Evolutionary conservation across 2,888 invertebrate genomes (phyloP).

Genomic region (Elegia similella): DNA sequence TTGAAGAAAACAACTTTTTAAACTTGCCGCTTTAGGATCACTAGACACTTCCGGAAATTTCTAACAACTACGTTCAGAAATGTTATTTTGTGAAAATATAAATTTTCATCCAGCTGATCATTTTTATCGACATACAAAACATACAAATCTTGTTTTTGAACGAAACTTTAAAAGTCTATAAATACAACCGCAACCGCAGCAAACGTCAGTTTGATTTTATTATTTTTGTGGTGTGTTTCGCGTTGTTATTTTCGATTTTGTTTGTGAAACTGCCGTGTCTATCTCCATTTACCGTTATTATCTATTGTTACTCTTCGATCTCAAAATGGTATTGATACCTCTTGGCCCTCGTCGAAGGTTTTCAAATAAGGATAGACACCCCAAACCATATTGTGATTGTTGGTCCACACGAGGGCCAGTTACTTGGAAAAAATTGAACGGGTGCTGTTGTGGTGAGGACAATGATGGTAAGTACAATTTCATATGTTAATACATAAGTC

Average conservation of each 20-base stretch:
- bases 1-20: constrained; percentile 1
- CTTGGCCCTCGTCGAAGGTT: constrained; percentile 18
- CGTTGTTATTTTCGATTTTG: neutral
- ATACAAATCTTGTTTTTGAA: constrained; percentile 15
- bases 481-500: neutral
- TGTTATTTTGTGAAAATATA: neutral
- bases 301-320: constrained; percentile 19
- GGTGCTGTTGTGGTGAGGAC: constrained; percentile 81
- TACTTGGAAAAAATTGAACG: constrained; percentile 46
- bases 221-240: neutral
- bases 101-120: neutral
- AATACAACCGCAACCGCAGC: neutral
- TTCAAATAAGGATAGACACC: constrained; percentile 28
- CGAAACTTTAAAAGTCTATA: neutral
- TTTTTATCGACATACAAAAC: too few relatives aligned
- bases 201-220: constrained; percentile 2
- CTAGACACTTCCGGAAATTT: constrained; percentile 45
- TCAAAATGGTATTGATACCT: constrained; percentile 25
- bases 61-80: constrained; percentile 29
- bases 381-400: constrained; percentile 64
- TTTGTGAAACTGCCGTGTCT: neutral
- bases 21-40: constrained; percentile 23
- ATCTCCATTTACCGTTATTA: neutral
- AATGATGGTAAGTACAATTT: constrained; percentile 50
- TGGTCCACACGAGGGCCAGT: constrained; percentile 49